These are phyloP conservation scores for Echinarachnius parma DNA, from an alignment of 53 echinoderm and acorn worm genomes.

Conservation along the genomic window DNA sequence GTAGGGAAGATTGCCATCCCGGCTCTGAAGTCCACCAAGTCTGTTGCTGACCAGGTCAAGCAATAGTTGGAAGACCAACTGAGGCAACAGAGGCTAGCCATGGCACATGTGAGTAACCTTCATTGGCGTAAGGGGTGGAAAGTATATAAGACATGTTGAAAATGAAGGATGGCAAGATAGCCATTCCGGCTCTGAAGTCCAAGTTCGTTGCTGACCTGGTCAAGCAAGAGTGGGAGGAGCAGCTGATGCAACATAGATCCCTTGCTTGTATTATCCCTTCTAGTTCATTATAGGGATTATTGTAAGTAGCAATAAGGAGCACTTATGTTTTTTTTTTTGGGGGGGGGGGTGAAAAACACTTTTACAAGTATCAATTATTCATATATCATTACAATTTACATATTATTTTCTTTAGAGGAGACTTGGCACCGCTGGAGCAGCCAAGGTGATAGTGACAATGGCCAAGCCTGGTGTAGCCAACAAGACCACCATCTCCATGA, in stretches of 20 bases:
- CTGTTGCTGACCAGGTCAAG: slow-evolving; percentile 43
- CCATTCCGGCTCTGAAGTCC: slow-evolving; percentile 18
- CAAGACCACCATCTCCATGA: slow-evolving; percentile 31
- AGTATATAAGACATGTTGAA: too few relatives aligned
- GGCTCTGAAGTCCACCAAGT: slow-evolving; percentile 20
- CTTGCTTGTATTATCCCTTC: too few relatives aligned
- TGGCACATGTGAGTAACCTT: slow-evolving; percentile 77
- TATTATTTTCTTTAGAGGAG: too few relatives aligned
- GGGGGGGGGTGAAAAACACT: too few relatives aligned
- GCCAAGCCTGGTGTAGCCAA: slow-evolving; percentile 20
- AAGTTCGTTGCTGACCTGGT: slow-evolving; percentile 34
- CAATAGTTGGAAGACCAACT: slow-evolving; percentile 72
- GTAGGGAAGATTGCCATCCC: slow-evolving; percentile 32
- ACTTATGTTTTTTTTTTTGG: too few relatives aligned
- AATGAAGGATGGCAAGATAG: slow-evolving; percentile 36
- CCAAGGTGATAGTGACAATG: slow-evolving; percentile 28
- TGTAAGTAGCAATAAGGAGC: too few relatives aligned
- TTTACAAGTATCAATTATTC: too few relatives aligned
- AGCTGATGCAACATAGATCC: slow-evolving; percentile 61
- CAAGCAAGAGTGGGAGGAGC: slow-evolving; percentile 66
- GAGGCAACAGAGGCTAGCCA: slow-evolving; percentile 49
- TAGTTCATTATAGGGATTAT: too few relatives aligned
- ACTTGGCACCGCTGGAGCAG: slow-evolving; percentile 3
- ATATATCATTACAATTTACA: too few relatives aligned
- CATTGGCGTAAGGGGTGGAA: too few relatives aligned